Evolutionary conservation across 2,113 vertebrate genomes (phyloP).

Genomic region (Entomyzon cyanotis): DNA sequence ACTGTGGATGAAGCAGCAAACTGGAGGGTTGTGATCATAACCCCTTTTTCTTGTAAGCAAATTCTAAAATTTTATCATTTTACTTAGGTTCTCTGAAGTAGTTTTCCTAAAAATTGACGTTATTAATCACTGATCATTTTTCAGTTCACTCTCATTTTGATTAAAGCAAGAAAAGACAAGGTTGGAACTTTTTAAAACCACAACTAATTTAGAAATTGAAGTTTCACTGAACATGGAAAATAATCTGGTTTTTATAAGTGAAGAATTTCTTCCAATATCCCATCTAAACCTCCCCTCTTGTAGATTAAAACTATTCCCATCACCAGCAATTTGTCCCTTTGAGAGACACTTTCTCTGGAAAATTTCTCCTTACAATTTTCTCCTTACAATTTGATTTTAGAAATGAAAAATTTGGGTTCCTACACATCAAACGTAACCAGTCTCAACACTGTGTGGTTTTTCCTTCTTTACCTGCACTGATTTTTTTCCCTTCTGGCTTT

Average conservation of each 20-base stretch:
- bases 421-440: not conserved
- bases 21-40: not conserved
- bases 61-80: not conserved
- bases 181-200: not conserved
- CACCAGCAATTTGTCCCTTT: not conserved
- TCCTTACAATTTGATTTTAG: not conserved
- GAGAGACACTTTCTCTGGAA: not conserved
- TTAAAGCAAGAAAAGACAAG: not conserved
- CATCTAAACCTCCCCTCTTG: not conserved
- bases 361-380: not conserved
- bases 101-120: not conserved
- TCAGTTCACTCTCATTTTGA: not conserved
- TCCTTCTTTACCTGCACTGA: not conserved
- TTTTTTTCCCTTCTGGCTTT: not conserved
- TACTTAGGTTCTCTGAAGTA: not conserved
- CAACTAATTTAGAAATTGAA: not conserved
- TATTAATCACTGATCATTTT: not conserved
- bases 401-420: not conserved
- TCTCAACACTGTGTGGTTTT: not conserved
- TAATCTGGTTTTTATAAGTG: not conserved
- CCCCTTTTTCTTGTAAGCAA: not conserved
- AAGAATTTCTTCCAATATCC: not conserved
- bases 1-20: not conserved
- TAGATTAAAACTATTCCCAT: not conserved
- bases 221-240: not conserved